Evolutionary conservation across 2,113 vertebrate species (phyloP).

Genomic region (Triplophysa dalaica): DNA sequence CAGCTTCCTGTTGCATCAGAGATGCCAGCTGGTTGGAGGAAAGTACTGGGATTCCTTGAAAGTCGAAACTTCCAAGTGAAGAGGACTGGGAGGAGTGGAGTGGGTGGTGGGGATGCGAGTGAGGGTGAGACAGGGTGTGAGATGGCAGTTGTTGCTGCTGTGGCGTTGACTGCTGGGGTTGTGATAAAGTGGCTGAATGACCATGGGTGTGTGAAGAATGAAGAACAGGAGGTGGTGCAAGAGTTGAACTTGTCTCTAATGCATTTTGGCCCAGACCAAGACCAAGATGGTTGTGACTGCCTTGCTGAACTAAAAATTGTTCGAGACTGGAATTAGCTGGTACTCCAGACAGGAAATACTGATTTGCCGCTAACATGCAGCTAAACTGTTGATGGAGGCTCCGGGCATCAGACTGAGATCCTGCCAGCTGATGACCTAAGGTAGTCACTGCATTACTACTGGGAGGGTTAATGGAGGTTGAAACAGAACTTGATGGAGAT

Average conservation of each 20-base stretch:
- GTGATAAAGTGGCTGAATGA: conserved; percentile 70
- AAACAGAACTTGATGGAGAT: conserved; percentile 77
- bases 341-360: conserved; percentile 81
- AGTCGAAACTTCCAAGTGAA: conserved; percentile 77
- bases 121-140: conserved; percentile 75
- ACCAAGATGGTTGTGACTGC: conserved; percentile 78
- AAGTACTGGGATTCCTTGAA: conserved; percentile 81
- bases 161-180: conserved; percentile 69
- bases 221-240: conserved; percentile 76
- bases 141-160: conserved; percentile 76
- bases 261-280: conserved; percentile 74
- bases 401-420: conserved; percentile 78
- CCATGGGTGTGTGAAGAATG: conserved; percentile 76
- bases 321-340: conserved; percentile 80
- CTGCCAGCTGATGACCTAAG: conserved; percentile 77
- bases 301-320: conserved; percentile 81
- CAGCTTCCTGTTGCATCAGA: conserved; percentile 78
- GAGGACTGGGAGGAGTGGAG: conserved; percentile 75
- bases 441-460: conserved; percentile 80
- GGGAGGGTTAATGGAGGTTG: conserved; percentile 74
- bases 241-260: conserved; percentile 70
- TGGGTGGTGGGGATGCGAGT: conserved; percentile 75
- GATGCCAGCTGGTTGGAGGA: conserved; percentile 81
- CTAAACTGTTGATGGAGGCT: conserved; percentile 83
- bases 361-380: conserved; percentile 82